phyloP scores from a whole-genome alignment of 2,113 vertebrate genomes.

The Lota lota region DNA sequence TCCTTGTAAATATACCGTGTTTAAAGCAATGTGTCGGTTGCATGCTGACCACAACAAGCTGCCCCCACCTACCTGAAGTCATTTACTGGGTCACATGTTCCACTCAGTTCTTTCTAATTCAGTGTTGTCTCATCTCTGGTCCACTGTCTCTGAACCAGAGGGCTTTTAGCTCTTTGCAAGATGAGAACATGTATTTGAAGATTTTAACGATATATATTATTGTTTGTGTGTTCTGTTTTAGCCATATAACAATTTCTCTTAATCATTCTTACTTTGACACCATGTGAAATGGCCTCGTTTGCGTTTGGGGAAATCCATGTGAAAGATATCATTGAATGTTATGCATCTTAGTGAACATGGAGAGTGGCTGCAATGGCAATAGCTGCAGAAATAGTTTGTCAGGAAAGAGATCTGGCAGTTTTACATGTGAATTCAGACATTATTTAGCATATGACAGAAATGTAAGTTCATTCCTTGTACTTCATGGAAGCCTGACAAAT shows the following conservation, averaged over 20 bases:
- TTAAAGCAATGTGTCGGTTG: constrained; percentile 1
- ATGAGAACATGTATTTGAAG: background rate
- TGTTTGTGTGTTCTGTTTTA: background rate
- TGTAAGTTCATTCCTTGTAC: no score
- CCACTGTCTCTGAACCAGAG: background rate
- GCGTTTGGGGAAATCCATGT: no score
- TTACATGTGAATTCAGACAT: no score
- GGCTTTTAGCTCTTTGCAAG: background rate
- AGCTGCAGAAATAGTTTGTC: no score
- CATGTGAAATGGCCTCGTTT: no score
- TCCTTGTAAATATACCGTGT: constrained; percentile 20
- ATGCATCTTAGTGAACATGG: no score
- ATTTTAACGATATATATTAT: background rate
- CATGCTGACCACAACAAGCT: constrained; percentile 19
- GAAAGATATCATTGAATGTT: no score
- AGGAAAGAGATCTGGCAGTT: no score
- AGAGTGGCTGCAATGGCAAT: no score
- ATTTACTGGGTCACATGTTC: constrained; percentile 6
- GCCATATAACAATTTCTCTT: background rate
- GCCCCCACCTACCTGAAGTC: constrained; percentile 20
- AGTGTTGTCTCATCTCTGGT: background rate
- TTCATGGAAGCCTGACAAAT: no score
- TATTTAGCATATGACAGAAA: no score
- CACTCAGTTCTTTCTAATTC: background rate
- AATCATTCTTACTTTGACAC: no score